Conservation (phyloP, 1,140 invertebrate genomes). For the Drosophila melanogaster region DNA sequence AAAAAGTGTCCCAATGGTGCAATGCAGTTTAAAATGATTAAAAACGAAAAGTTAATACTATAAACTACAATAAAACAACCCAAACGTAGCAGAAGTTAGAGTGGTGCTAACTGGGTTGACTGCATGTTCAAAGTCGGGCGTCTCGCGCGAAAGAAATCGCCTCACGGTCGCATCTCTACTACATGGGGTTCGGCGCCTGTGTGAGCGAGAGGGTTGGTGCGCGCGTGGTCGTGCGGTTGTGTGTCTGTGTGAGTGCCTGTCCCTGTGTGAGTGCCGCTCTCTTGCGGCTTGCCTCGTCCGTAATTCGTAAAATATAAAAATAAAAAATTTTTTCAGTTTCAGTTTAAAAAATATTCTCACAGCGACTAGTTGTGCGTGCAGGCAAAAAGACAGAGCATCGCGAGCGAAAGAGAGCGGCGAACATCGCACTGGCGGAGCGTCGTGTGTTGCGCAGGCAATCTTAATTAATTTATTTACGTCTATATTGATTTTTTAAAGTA, state of each 20-base stretch:
- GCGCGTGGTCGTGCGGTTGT: neutral
- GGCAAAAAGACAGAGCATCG: conserved; percentile 21
- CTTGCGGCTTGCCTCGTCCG: conserved; percentile 42
- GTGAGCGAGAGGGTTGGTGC: conserved; percentile 23
- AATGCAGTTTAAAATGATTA: neutral
- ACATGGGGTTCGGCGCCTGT: conserved; percentile 21
- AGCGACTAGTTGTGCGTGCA: conserved; percentile 49
- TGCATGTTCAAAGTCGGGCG: neutral
- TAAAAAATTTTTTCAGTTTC: conserved; percentile 50
- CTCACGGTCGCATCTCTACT: conserved; percentile 47
- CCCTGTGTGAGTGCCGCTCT: conserved; percentile 26
- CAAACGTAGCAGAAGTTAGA: neutral
- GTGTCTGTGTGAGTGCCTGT: neutral
- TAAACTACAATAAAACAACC: neutral
- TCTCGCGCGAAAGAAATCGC: conserved; percentile 9
- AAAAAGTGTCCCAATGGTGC: neutral
- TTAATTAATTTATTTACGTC: conserved; percentile 67
- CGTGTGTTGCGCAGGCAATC: conserved; percentile 53
- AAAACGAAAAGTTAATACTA: neutral
- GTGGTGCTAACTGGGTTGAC: neutral
- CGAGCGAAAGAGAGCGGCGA: conserved; percentile 25
- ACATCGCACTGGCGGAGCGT: neutral
- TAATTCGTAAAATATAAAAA: conserved; percentile 63
- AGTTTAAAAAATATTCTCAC: conserved; percentile 59
- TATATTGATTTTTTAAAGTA: conserved; percentile 66